These are phyloP conservation scores for Perccottus glenii DNA, from an alignment of 2,113 vertebrate species.

Conservation along the genomic window DNA sequence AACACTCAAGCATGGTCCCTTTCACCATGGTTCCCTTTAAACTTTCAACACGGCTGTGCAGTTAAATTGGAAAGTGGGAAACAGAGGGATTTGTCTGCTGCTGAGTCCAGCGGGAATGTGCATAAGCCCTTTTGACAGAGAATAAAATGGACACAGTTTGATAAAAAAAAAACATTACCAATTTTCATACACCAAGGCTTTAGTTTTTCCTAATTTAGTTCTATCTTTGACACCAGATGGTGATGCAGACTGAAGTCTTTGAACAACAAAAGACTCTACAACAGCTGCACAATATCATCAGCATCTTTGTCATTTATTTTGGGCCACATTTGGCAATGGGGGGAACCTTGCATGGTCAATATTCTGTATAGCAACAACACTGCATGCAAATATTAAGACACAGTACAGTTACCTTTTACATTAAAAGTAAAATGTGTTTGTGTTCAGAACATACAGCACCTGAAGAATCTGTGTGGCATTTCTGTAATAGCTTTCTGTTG, in stretches of 20 bases:
- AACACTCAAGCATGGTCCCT: too few relatives aligned
- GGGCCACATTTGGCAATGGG: not conserved
- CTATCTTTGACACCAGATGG: conserved; percentile 2
- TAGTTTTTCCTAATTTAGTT: conserved; percentile 1
- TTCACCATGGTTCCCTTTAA: too few relatives aligned
- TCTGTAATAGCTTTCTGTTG: conserved; percentile 3
- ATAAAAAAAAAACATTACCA: conserved; percentile 32
- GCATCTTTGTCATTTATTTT: not conserved
- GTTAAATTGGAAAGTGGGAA: conserved; percentile 58
- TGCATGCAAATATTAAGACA: not conserved
- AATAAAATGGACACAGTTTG: not conserved
- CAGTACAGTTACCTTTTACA: conserved; percentile 1
- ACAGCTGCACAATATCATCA: not conserved
- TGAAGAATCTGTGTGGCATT: conserved; percentile 4
- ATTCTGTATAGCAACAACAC: not conserved
- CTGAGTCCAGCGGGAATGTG: conserved; percentile 47
- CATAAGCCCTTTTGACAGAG: conserved; percentile 39
- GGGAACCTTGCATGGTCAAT: not conserved
- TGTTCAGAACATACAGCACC: conserved; percentile 1
- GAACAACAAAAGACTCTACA: conserved; percentile 12
- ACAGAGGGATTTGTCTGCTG: conserved; percentile 51
- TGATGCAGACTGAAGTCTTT: conserved; percentile 4
- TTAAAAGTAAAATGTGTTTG: not conserved
- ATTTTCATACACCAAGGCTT: conserved; percentile 5
- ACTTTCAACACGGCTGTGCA: conserved; percentile 46